phyloP scores from a whole-genome alignment of 1,140 invertebrate species.

The Drosophila mayri region DNA sequence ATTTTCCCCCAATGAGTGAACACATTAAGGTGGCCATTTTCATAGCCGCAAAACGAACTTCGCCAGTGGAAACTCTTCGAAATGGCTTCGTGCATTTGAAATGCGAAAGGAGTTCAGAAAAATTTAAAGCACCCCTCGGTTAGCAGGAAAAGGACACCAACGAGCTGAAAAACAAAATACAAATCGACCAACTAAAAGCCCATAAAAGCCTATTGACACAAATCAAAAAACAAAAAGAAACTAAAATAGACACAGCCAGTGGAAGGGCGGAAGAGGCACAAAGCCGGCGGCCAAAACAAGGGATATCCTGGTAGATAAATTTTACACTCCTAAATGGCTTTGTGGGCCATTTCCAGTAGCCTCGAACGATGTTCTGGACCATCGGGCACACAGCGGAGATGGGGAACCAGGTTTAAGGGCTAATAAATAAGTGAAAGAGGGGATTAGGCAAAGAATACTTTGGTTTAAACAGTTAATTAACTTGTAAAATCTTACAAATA shows the following conservation, averaged over 20 bases:
- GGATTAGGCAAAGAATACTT: background rate
- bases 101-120: conserved; percentile 7
- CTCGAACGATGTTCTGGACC: background rate
- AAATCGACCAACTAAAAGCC: conserved; percentile 64
- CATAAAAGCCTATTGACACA: conserved; percentile 72
- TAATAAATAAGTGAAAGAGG: background rate
- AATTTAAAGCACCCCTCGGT: background rate
- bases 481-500: background rate
- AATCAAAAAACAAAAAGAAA: conserved; percentile 48
- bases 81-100: conserved; percentile 41
- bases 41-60: conserved; percentile 28
- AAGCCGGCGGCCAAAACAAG: background rate
- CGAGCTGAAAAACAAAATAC: conserved; percentile 1
- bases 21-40: conserved; percentile 35
- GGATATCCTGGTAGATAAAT: conserved; percentile 8
- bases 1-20: conserved; percentile 20
- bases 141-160: background rate
- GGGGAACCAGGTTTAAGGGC: background rate
- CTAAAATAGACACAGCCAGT: background rate
- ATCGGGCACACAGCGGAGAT: background rate
- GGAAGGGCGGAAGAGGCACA: background rate
- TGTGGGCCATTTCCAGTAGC: conserved; percentile 16
- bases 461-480: background rate
- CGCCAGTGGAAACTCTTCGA: background rate
- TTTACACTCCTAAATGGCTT: conserved; percentile 23